Percentiles rank a stretch among this genome's conserved stretches.
phyloP scores from a whole-genome alignment of 2,888 invertebrate species.

The Tachina fera region DNA sequence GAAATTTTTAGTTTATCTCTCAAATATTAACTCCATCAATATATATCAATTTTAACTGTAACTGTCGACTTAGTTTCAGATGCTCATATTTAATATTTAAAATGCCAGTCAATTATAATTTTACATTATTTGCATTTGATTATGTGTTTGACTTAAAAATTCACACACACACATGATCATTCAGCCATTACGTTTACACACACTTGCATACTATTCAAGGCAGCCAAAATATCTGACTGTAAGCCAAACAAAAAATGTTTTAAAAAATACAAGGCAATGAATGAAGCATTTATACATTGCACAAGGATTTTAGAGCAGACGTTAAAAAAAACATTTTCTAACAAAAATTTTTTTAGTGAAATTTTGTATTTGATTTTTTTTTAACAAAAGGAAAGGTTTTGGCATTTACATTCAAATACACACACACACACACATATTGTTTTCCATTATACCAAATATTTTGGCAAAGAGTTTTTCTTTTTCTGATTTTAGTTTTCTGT shows the following conservation, averaged over 20 bases:
- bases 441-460: constrained; percentile 9
- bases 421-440: not conserved
- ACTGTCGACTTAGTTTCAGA: not conserved
- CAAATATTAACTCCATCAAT: too few relatives aligned
- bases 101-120: too few relatives aligned
- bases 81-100: not conserved
- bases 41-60: not conserved
- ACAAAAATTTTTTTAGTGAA: constrained; percentile 44
- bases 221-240: constrained; percentile 3
- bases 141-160: too few relatives aligned
- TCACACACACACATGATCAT: not conserved
- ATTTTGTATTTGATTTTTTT: constrained; percentile 43
- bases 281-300: not conserved
- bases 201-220: not conserved
- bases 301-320: not conserved
- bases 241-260: not conserved
- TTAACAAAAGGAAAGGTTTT: constrained; percentile 46
- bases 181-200: not conserved
- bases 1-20: too few relatives aligned
- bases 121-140: too few relatives aligned
- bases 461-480: constrained; percentile 43
- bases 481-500: constrained; percentile 21
- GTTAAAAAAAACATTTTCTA: not conserved
- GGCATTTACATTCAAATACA: not conserved
- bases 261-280: not conserved